Evolutionary conservation across 2,797 vertebrate species (phyloP).

Genomic region (Melanotaenia nigrans): DNA sequence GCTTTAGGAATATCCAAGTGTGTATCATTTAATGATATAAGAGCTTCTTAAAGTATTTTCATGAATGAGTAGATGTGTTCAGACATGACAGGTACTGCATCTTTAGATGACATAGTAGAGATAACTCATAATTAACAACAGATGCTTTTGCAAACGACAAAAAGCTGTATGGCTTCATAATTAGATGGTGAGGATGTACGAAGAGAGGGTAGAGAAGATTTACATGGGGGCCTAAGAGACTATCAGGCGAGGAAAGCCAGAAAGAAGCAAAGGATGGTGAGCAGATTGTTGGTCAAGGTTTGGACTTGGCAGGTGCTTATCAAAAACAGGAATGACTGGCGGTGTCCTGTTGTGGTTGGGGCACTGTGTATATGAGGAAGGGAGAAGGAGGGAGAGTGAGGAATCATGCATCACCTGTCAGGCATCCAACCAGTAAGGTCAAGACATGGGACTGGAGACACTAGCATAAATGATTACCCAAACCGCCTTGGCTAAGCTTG

Average conservation of each 20-base stretch:
- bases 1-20: neutral
- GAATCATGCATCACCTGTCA: slow-evolving; percentile 75
- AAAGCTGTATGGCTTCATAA: slow-evolving; percentile 33
- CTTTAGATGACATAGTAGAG: neutral
- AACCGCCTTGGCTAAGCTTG: slow-evolving; percentile 64
- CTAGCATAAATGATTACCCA: slow-evolving; percentile 79
- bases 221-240: slow-evolving; percentile 28
- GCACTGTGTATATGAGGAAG: slow-evolving; percentile 17
- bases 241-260: neutral
- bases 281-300: slow-evolving; percentile 62
- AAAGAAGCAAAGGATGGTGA: slow-evolving; percentile 20
- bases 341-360: slow-evolving; percentile 45
- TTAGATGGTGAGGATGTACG: slow-evolving; percentile 18
- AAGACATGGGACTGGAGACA: slow-evolving; percentile 66
- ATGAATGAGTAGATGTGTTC: neutral
- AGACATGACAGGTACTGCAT: neutral
- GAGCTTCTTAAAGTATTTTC: neutral
- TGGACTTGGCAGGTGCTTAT: slow-evolving; percentile 73
- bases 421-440: slow-evolving; percentile 69
- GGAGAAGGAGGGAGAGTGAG: slow-evolving; percentile 21
- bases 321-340: slow-evolving; percentile 57
- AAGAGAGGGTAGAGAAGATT: slow-evolving; percentile 27
- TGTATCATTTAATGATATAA: neutral
- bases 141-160: slow-evolving; percentile 34
- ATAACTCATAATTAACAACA: slow-evolving; percentile 30